Conservation (phyloP, 2,113 vertebrate genomes). For the Abramis brama region DNA sequence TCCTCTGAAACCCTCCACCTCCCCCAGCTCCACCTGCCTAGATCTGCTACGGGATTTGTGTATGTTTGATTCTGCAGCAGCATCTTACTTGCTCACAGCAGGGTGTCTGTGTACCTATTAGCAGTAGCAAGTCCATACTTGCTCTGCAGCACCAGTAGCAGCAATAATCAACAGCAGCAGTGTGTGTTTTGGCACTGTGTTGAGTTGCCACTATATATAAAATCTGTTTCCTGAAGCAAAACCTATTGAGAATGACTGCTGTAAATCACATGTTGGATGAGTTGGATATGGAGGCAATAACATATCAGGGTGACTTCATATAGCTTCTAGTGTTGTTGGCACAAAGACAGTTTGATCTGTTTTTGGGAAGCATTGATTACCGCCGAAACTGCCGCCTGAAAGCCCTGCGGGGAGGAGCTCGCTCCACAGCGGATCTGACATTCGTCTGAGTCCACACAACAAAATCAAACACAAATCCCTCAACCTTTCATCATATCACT, state of each 20-base stretch:
- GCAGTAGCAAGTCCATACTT: no score
- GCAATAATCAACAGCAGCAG: no score
- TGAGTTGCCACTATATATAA: background rate
- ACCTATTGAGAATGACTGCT: background rate
- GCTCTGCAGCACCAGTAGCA: no score
- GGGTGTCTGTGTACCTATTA: no score
- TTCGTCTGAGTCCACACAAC: constrained; percentile 8
- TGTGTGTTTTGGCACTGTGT: background rate
- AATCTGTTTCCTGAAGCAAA: background rate
- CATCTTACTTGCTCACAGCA: no score
- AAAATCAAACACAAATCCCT: constrained; percentile 43
- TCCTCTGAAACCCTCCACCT: no score
- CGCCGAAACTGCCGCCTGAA: constrained; percentile 1
- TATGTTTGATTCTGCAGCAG: no score
- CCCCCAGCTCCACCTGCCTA: no score
- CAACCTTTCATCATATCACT: constrained; percentile 24
- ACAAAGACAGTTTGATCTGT: constrained; percentile 38
- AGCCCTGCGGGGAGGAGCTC: background rate
- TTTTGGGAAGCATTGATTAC: constrained; percentile 31
- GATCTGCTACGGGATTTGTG: no score
- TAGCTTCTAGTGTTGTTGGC: constrained; percentile 35
- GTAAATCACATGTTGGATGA: background rate
- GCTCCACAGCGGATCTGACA: background rate
- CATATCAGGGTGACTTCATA: constrained; percentile 8
- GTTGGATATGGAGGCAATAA: constrained; percentile 17